Conservation (phyloP, 2,113 vertebrate species). For the Chionomys nivalis region DNA sequence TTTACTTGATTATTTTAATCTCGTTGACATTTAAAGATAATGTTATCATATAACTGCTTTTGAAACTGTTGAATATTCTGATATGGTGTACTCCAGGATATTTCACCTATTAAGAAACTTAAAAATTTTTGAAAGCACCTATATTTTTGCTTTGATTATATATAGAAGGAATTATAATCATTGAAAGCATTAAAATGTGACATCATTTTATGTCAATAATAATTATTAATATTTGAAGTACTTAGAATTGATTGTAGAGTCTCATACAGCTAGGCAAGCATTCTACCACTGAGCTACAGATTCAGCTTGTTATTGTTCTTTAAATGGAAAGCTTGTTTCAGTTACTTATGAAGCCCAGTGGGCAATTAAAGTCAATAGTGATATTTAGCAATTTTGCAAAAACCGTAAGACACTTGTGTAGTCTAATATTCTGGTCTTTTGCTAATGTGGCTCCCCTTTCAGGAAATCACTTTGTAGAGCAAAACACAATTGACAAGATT, state of each 20-base stretch:
- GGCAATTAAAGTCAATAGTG: background rate
- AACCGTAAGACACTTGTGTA: background rate
- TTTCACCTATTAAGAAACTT: background rate
- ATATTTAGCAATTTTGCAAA: background rate
- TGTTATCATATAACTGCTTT: background rate
- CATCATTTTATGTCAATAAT: background rate
- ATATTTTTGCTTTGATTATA: background rate
- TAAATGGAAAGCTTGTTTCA: background rate
- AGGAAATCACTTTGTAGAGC: background rate
- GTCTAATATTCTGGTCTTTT: background rate
- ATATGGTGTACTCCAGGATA: background rate
- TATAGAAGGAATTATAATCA: background rate
- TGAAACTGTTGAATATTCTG: background rate
- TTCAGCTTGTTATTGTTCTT: background rate
- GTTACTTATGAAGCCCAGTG: background rate
- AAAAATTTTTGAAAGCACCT: background rate
- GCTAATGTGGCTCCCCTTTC: background rate
- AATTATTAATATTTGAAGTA: background rate
- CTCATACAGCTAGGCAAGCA: background rate
- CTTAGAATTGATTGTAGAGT: background rate
- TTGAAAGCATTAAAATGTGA: background rate
- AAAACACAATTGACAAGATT: background rate
- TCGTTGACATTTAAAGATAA: constrained; percentile 25
- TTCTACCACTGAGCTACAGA: background rate
- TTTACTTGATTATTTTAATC: background rate